phyloP scores from a whole-genome alignment of 2,797 vertebrate genomes.

The Oreochromis mossambicus region DNA sequence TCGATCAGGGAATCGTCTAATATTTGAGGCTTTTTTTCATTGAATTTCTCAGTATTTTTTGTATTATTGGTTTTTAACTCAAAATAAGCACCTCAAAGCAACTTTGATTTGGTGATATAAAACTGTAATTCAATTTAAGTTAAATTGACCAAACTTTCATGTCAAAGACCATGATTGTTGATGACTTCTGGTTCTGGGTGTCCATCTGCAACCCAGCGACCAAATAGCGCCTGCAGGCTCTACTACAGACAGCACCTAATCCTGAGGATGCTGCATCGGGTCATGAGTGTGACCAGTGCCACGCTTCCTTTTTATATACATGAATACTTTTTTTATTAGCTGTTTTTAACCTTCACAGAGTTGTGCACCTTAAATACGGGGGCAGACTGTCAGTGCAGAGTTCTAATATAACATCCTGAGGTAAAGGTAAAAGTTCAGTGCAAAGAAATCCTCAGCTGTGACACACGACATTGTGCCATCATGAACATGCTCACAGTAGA shows the following conservation, averaged over 20 bases:
- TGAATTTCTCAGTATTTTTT: background rate
- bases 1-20: background rate
- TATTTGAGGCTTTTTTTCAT: background rate
- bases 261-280: background rate
- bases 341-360: background rate
- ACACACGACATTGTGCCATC: background rate
- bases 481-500: background rate
- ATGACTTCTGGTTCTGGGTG: background rate
- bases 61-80: background rate
- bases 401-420: background rate
- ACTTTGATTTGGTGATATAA: background rate
- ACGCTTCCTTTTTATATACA: background rate
- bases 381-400: background rate
- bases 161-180: background rate
- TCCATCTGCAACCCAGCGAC: background rate
- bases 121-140: background rate
- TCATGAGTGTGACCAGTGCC: too few relatives aligned
- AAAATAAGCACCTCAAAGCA: background rate
- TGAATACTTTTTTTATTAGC: background rate
- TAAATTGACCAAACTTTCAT: background rate
- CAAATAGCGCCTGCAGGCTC: background rate
- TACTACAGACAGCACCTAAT: background rate
- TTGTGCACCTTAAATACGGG: background rate
- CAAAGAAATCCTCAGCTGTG: background rate
- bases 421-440: background rate